These are phyloP conservation scores for Mechanitis messenoides DNA, from an alignment of 2,888 invertebrate genomes.

Conservation along the genomic window DNA sequence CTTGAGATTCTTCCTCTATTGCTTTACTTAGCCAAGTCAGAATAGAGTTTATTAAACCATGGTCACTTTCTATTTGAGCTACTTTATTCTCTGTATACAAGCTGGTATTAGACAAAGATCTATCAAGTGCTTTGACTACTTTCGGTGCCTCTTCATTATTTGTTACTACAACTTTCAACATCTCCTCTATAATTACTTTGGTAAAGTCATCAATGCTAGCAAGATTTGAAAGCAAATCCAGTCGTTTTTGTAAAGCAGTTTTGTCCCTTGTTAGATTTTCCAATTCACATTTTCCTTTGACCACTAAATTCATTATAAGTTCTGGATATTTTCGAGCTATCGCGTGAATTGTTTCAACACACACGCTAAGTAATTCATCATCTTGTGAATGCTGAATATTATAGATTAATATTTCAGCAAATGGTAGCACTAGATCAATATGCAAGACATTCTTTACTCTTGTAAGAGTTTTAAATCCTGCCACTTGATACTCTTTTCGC, in stretches of 20 bases:
- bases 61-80: conserved; percentile 62
- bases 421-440: conserved; percentile 60
- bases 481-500: conserved; percentile 63
- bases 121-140: conserved; percentile 55
- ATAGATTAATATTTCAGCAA: conserved; percentile 71
- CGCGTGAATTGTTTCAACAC: conserved; percentile 70
- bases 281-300: conserved; percentile 66
- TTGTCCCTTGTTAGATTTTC: conserved; percentile 51
- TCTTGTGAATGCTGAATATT: conserved; percentile 65
- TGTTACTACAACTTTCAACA: conserved; percentile 52
- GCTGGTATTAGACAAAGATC: conserved; percentile 50
- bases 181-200: conserved; percentile 61
- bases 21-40: conserved; percentile 56
- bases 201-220: conserved; percentile 70
- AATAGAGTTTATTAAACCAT: conserved; percentile 58
- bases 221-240: conserved; percentile 64
- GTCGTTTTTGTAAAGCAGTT: conserved; percentile 49
- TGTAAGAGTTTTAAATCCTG: conserved; percentile 71
- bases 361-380: conserved; percentile 57
- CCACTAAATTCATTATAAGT: conserved; percentile 68
- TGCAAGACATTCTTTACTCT: conserved; percentile 64
- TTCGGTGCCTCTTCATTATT: conserved; percentile 46
- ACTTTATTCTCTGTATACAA: conserved; percentile 56
- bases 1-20: conserved; percentile 39
- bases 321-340: conserved; percentile 73